phyloP scores from a whole-genome alignment of 2,113 vertebrate species.

The Hassar affinis region DNA sequence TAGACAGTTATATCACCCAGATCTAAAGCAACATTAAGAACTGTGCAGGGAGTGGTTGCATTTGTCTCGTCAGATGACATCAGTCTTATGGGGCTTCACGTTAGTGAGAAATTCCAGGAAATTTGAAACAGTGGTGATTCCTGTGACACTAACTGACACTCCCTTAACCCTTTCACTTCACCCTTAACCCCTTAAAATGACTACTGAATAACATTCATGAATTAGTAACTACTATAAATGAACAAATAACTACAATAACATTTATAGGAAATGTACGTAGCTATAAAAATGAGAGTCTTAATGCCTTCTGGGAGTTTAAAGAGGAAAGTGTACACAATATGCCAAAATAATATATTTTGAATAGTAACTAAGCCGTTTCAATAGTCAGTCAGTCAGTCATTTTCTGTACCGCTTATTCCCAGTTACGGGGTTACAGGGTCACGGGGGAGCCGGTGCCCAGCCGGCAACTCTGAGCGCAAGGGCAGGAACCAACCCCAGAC shows the following conservation, averaged over 20 bases:
- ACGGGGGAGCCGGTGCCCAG: too few relatives aligned
- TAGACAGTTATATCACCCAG: neutral
- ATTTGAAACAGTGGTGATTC: slow-evolving; percentile 7
- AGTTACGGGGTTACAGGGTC: too few relatives aligned
- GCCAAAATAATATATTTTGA: neutral
- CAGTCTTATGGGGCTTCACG: neutral
- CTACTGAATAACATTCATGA: neutral
- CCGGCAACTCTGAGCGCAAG: too few relatives aligned
- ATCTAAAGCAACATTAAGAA: neutral
- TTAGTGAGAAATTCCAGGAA: neutral
- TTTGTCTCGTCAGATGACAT: neutral
- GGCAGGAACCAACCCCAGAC: too few relatives aligned
- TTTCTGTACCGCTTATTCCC: too few relatives aligned
- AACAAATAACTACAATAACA: neutral
- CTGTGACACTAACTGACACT: slow-evolving; percentile 2
- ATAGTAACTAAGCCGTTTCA: neutral
- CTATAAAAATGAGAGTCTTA: neutral
- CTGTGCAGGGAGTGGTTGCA: neutral
- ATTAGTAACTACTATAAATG: neutral
- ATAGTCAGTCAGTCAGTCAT: too few relatives aligned
- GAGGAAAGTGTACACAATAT: neutral
- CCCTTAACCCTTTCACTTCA: neutral
- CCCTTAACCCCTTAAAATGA: neutral
- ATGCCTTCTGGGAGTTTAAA: neutral
- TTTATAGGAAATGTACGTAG: neutral